Evolutionary conservation across 2,888 invertebrate species (phyloP), one percentile per base, ranked within the genome.

Genomic region (Drosophila niveifrons): DNA sequence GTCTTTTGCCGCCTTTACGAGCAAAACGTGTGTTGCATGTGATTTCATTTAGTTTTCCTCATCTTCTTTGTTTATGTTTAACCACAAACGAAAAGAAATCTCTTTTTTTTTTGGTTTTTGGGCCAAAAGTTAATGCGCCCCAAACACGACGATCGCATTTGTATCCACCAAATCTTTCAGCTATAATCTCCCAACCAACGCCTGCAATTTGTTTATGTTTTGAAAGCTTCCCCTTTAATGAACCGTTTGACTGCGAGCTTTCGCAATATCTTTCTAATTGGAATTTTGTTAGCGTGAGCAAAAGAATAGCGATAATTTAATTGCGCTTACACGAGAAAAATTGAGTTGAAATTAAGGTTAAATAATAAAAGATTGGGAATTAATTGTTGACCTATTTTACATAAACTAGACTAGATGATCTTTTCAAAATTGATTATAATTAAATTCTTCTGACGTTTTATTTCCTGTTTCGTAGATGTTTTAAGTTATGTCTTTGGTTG

Each of bases 21-120:
- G 66, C 68, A 48, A 69, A 71, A 89, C 83, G 83, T 83, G 89
- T 70, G 75, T 78, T 82, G 89, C 82, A 86, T 83, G 87, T 88
- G 89, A 88, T 83, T 83, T 78, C 88, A 81, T 87, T 83, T 87
- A 58, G 84, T 78, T 81, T 44, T 36, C 34, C 47, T 36, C 23
- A 55, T 44, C 10, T 72, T 39, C 43, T 47, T 17, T 71, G 67
- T 76, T 71, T 70, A 65, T 55, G 66, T 70, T 68, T 86, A 65
- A 70, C 82, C 88, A 62, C 85, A 66, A 51, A 44, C 57, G 56
- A 51, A 77, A 67, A 46, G 75, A 78, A 75, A 62, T 63, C 13
- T 52, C 34, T 63, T 58, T 50, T 73, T 51, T 36, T 13, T 36
- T 61, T 11, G 11, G 11, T 3, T 11, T 72, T 80, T 65, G 77